Evolutionary conservation across 2,113 vertebrate genomes (phyloP).

Genomic region (Larimichthys polyactis): DNA sequence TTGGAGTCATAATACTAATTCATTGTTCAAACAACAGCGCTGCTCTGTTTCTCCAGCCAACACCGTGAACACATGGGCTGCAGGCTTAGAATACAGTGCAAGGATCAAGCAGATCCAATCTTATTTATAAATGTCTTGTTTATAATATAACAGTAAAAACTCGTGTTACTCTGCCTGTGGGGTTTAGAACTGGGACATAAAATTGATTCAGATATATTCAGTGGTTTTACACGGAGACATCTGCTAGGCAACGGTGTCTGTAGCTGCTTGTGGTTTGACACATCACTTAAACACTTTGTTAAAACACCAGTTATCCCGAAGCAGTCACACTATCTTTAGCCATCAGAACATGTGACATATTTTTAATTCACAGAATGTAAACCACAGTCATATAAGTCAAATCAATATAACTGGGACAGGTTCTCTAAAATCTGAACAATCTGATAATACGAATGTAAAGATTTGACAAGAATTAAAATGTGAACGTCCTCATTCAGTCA

Average conservation of each 20-base stretch:
- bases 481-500: not conserved
- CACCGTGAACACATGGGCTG: not conserved
- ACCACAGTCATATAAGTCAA: not conserved
- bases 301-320: not conserved
- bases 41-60: conserved; percentile 6
- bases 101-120: not conserved
- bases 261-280: conserved; percentile 5
- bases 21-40: conserved; percentile 37
- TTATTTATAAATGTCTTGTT: not conserved
- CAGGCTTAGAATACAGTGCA: not conserved
- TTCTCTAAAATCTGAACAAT: not conserved
- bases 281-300: not conserved
- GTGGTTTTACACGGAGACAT: not conserved
- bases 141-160: conserved; percentile 10
- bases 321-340: not conserved
- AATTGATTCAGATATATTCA: conserved; percentile 33
- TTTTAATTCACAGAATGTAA: not conserved
- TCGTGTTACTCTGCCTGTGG: not conserved
- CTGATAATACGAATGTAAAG: not conserved
- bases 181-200: conserved; percentile 34
- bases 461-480: no score
- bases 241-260: conserved; percentile 5
- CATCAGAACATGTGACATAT: not conserved
- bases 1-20: not conserved
- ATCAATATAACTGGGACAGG: not conserved